Evolutionary conservation across 2,113 vertebrate species (phyloP), one percentile per base, ranked within the genome.

Genomic region (Scortum barcoo): DNA sequence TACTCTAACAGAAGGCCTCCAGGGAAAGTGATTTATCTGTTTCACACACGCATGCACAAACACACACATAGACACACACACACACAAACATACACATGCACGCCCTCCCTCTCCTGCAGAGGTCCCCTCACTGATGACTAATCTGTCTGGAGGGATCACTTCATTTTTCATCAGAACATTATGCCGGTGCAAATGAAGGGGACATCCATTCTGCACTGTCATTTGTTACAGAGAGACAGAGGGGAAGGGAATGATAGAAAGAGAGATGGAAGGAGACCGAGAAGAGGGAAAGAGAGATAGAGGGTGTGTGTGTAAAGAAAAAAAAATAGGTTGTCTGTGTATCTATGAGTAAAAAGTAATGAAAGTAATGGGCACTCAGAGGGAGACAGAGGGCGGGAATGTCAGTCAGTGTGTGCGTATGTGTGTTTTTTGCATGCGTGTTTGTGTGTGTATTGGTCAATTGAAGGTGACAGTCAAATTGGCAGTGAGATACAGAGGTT

Each of bases 81-180:
- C 44, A 11, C 62, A 36, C 53, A 56, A n/a, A 24, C n/a, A 26
- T 24, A 28, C 54, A 16, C 53, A 54, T n/a, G 24, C 54, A 28
- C 54, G 16, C 54, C 24, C 67, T 62, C 19, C 46, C 65, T 58
- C 46, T 81, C 86, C 85, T 73, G 82, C 84, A 79, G 88, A 87
- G 76, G 73, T 91, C 85, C 46, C 85, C 83, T 85, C 78, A 46
- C 87, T 54, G 86, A 89, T 90, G 92, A 92, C 79, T 89, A 91
- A 92, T 94, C 92, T 86, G 91, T 84, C 88, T 88, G 75, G 83
- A 91, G 82, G 83, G 88, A 88, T 90, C 87, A 89, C 87, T 93
- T 93, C 92, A 92, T 95, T 93, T 94, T 90, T 95, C 93, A 91
- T 92, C 90, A 80, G 86, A 80, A 92, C 86, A 90, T 93, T 94